Conservation (phyloP, 2,888 invertebrate genomes). For the Oligia latruncula region DNA sequence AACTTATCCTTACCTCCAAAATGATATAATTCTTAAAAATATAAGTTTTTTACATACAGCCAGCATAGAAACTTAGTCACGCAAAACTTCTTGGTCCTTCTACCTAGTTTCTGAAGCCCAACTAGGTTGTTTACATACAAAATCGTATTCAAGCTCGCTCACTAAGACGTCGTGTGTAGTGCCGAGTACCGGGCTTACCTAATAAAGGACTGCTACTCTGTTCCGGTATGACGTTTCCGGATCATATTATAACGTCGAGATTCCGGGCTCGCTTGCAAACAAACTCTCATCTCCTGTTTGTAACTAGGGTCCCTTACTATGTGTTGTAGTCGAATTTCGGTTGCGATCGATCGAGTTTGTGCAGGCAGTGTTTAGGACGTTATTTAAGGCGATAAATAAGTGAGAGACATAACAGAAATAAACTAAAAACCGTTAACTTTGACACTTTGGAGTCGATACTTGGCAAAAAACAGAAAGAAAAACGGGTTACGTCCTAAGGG, state of each 20-base stretch:
- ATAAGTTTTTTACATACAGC: not conserved
- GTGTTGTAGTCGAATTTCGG: not conserved
- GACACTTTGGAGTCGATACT: not conserved
- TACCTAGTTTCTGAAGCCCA: conserved; percentile 22
- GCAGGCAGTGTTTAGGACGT: not conserved
- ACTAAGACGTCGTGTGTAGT: conserved; percentile 48
- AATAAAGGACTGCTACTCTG: conserved; percentile 64
- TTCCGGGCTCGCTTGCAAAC: conserved; percentile 70
- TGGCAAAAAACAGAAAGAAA: not conserved
- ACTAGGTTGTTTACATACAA: conserved; percentile 48
- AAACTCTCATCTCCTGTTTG: conserved; percentile 73
- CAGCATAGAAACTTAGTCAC: conserved; percentile 13
- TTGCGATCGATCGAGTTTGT: not conserved
- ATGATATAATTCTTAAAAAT: not conserved
- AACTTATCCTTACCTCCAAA: not conserved
- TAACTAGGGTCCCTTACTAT: conserved; percentile 63
- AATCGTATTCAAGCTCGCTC: conserved; percentile 55
- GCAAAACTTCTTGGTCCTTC: conserved; percentile 21
- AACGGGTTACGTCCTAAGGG: not conserved
- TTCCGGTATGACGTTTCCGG: conserved; percentile 70
- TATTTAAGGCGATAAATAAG: not conserved
- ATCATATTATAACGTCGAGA: conserved; percentile 70
- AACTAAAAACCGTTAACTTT: not conserved
- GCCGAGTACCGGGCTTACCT: conserved; percentile 52
- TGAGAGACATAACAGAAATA: not conserved